Evolutionary conservation across 2,797 vertebrate species (phyloP).

Genomic region (Avahi laniger): DNA sequence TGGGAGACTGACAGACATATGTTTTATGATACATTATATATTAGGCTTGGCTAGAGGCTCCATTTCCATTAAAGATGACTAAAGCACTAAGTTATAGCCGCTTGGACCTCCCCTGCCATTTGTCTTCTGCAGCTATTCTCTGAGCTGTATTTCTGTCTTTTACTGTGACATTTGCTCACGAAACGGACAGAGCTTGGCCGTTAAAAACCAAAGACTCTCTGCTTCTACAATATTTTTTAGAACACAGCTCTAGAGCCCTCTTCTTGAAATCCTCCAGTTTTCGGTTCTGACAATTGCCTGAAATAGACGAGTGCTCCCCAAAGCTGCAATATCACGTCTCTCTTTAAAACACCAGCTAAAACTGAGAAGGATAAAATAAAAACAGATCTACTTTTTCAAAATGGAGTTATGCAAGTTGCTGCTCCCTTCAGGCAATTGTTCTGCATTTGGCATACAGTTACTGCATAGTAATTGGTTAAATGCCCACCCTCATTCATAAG

Average conservation of each 20-base stretch:
- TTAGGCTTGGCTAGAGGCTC: constrained; percentile 67
- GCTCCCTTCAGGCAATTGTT: constrained; percentile 34
- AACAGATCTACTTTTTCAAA: constrained; percentile 50
- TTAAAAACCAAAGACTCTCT: constrained; percentile 59
- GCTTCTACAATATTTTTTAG: constrained; percentile 49
- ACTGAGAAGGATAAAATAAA: constrained; percentile 52
- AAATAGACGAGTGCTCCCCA: constrained; percentile 62
- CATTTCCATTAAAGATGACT: constrained; percentile 75
- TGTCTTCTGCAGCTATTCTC: constrained; percentile 64
- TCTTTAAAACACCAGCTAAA: constrained; percentile 59
- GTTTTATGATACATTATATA: constrained; percentile 78
- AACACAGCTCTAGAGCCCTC: constrained; percentile 41
- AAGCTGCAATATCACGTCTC: constrained; percentile 65
- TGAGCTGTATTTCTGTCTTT: constrained; percentile 70
- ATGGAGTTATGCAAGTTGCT: constrained; percentile 29
- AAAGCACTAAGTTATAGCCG: constrained; percentile 69
- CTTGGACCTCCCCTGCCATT: constrained; percentile 55
- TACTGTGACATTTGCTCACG: constrained; percentile 63
- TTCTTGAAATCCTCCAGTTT: constrained; percentile 61
- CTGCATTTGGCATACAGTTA: background rate
- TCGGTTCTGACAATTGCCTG: constrained; percentile 50
- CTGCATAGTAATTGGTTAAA: constrained; percentile 48
- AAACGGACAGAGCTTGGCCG: constrained; percentile 47
- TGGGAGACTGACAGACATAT: constrained; percentile 75
- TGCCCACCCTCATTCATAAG: constrained; percentile 21